Conservation (phyloP, 2,113 vertebrate species). For the Saccopteryx leptura region DNA sequence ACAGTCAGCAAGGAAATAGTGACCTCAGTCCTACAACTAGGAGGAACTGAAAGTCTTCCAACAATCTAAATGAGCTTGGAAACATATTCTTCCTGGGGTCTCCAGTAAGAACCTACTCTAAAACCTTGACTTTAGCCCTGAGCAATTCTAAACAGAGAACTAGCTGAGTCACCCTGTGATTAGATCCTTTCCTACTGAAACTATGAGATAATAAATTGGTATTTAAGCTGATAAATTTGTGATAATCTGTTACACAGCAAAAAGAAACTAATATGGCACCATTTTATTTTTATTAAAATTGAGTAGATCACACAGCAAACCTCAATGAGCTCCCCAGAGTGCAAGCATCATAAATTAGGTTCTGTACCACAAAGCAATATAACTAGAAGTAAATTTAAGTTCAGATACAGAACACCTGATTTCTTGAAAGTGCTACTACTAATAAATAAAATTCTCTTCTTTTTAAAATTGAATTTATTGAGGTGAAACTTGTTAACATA, state of each 20-base stretch:
- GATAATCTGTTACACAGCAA: neutral
- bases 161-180: neutral
- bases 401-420: neutral
- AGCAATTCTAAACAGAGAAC: neutral
- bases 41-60: neutral
- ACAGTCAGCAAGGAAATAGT: neutral
- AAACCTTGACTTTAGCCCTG: neutral
- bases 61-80: neutral
- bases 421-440: conserved; percentile 50
- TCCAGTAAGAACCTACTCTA: neutral
- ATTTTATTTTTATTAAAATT: neutral
- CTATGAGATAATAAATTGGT: neutral
- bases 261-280: neutral
- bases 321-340: neutral
- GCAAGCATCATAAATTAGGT: neutral
- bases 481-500: too few relatives aligned
- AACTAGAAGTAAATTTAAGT: neutral
- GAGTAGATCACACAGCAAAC: neutral
- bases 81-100: neutral
- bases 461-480: neutral
- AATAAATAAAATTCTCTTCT: neutral
- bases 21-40: neutral
- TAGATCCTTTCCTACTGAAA: neutral
- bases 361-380: neutral
- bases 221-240: neutral